Base-by-base conservation (phyloP, 1,140 invertebrate genomes). In the Micrasema minimum region DNA sequence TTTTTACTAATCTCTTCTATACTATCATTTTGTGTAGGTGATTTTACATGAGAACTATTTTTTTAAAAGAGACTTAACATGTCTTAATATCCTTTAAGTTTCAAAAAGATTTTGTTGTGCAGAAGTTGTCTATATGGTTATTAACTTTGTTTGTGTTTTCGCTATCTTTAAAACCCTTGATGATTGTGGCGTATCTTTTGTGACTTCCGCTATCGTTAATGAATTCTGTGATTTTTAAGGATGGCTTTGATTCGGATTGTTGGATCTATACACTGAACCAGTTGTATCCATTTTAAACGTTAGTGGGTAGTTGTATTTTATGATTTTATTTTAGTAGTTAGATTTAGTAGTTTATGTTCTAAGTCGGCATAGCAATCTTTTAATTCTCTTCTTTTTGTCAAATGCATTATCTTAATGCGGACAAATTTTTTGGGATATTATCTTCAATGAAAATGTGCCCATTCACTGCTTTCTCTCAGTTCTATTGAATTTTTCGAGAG, bases 381-480 rank as follows among this genome's bases (percentile, higher is more conserved):
- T 4, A 93, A 81, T 83, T 93, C 77, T 90, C 87, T 84, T 93
- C 90, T 81, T 93, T 93, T 77, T 91, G 88, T 89, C 86, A 83
- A 93, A 93, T 23, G 90, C 89, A 77, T 89, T 87, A 77, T 94
- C 91, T 72, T n/a, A n/a, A 94, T 89, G 79, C 88, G 87, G 72
- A 86, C 81, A 80, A 90, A 93, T n/a, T 72, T 90, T 90, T 75
- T 89, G 85, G 74, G 88, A 89, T 81, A 94, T n/a, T 90, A 84
- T 92, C 90, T 85, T 90, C 89, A 77, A 92, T 87, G 78, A 94
- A 93, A 70, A 86, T n/a, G 84, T 71, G 90, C 85, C 89, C 90
- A 93, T 78, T 91, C 88, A n/a, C 50, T 82, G 77, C 81, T 89
- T 86, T 43, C 92, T 85, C 57, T 82, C 80, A 72, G 85, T 85